Evolutionary conservation across 2,888 invertebrate species (phyloP).

Genomic region (Morpho helenor): DNA sequence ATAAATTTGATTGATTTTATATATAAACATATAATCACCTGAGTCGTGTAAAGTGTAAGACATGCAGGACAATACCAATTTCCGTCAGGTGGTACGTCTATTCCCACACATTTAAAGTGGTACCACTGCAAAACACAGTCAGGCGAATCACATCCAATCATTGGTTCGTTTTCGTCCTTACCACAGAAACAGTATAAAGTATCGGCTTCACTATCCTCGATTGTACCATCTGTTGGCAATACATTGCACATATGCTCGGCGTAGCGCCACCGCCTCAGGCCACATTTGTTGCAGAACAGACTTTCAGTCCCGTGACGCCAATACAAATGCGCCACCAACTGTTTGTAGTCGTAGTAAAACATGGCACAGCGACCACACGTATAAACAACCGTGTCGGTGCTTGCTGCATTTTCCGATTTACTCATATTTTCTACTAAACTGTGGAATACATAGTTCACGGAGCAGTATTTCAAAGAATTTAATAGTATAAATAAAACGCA

Average conservation of each 20-base stretch:
- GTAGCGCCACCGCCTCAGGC: conserved; percentile 47
- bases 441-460: neutral
- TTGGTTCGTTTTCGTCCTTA: conserved; percentile 39
- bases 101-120: conserved; percentile 55
- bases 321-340: conserved; percentile 54
- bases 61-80: conserved; percentile 57
- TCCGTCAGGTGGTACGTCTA: conserved; percentile 46
- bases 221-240: conserved; percentile 44
- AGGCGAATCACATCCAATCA: conserved; percentile 59
- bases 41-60: conserved; percentile 2
- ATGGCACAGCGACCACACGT: conserved; percentile 48
- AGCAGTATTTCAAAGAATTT: neutral
- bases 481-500: too few species aligned
- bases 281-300: conserved; percentile 42
- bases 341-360: conserved; percentile 48
- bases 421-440: conserved; percentile 13
- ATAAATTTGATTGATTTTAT: too few species aligned
- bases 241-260: conserved; percentile 53
- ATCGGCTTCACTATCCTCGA: conserved; percentile 32
- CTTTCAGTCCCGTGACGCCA: conserved; percentile 64
- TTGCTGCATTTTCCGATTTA: conserved; percentile 4
- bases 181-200: conserved; percentile 51
- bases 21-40: conserved; percentile 2
- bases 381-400: conserved; percentile 25
- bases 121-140: conserved; percentile 51